phyloP scores from a whole-genome alignment of 2,888 invertebrate genomes.

The Zhengitettix transpicula region DNA sequence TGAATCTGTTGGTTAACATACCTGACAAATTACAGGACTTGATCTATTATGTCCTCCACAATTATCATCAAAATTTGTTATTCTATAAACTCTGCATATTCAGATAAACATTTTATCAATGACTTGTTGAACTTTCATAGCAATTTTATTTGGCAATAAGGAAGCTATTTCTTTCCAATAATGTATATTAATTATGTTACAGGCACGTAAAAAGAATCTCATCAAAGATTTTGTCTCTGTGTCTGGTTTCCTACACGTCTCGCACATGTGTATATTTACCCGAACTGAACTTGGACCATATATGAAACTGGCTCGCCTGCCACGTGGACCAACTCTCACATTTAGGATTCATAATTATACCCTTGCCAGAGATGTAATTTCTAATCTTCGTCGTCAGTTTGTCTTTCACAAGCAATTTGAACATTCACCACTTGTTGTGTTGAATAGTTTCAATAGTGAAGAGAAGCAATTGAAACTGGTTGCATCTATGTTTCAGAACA shows the following conservation, averaged over 20 bases:
- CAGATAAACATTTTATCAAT: no score
- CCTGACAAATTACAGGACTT: no score
- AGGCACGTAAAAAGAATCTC: slow-evolving; percentile 80
- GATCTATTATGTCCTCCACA: no score
- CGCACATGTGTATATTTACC: slow-evolving; percentile 81
- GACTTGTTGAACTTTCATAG: no score
- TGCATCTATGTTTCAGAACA: slow-evolving; percentile 92
- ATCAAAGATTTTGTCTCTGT: slow-evolving; percentile 89
- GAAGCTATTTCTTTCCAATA: no score
- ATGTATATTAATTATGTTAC: slow-evolving; percentile 16
- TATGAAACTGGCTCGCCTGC: slow-evolving; percentile 67
- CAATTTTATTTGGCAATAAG: no score
- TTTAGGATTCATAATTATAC: slow-evolving; percentile 73
- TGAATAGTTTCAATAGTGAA: slow-evolving; percentile 81
- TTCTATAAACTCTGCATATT: no score
- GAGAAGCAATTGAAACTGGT: slow-evolving; percentile 80
- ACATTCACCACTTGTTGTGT: slow-evolving; percentile 75
- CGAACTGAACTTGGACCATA: slow-evolving; percentile 71
- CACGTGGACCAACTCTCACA: slow-evolving; percentile 84
- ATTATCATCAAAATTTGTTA: no score
- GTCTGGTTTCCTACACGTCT: slow-evolving; percentile 81
- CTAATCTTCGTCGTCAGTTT: slow-evolving; percentile 67
- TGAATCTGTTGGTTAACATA: no score
- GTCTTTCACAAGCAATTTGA: slow-evolving; percentile 70
- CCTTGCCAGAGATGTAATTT: slow-evolving; percentile 70